Evolutionary conservation across 2,888 invertebrate species (phyloP).

Genomic region (Lamproptera curius): DNA sequence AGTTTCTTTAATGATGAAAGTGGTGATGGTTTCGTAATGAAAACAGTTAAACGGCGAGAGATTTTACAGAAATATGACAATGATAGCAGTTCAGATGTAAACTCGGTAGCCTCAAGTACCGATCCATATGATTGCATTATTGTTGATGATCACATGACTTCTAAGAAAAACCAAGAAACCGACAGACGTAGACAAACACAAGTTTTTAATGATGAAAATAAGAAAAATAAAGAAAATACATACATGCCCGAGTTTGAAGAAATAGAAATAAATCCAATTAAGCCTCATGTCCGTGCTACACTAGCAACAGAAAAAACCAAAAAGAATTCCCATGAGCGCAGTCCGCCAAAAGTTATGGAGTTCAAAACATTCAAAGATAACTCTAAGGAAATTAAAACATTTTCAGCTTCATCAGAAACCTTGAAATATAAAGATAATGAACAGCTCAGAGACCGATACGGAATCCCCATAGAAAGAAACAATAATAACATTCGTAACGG

Average conservation of each 20-base stretch:
- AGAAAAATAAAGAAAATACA: slow-evolving; percentile 63
- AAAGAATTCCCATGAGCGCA: slow-evolving; percentile 58
- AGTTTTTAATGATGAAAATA: slow-evolving; percentile 55
- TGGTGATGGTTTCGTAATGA: slow-evolving; percentile 83
- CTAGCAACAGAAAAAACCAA: slow-evolving; percentile 63
- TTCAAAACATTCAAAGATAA: slow-evolving; percentile 74
- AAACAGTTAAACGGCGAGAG: slow-evolving; percentile 85
- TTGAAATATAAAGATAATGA: slow-evolving; percentile 70
- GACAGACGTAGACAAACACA: slow-evolving; percentile 66
- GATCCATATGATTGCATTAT: slow-evolving; percentile 90
- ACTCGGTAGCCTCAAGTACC: slow-evolving; percentile 83
- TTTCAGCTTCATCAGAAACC: slow-evolving; percentile 73
- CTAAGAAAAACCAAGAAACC: slow-evolving; percentile 72
- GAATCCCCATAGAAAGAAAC: slow-evolving; percentile 62
- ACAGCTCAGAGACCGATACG: slow-evolving; percentile 60
- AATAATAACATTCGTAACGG: slow-evolving; percentile 58
- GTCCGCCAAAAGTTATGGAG: slow-evolving; percentile 67
- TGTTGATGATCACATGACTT: slow-evolving; percentile 85
- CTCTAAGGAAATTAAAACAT: slow-evolving; percentile 70
- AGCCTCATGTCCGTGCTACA: slow-evolving; percentile 67
- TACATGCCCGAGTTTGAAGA: slow-evolving; percentile 74
- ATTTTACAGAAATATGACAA: slow-evolving; percentile 85
- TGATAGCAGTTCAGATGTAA: slow-evolving; percentile 80
- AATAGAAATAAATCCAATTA: slow-evolving; percentile 71
- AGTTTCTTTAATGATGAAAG: slow-evolving; percentile 82